phyloP scores from a whole-genome alignment of 2,888 invertebrate genomes.

The Rhagonycha lutea region DNA sequence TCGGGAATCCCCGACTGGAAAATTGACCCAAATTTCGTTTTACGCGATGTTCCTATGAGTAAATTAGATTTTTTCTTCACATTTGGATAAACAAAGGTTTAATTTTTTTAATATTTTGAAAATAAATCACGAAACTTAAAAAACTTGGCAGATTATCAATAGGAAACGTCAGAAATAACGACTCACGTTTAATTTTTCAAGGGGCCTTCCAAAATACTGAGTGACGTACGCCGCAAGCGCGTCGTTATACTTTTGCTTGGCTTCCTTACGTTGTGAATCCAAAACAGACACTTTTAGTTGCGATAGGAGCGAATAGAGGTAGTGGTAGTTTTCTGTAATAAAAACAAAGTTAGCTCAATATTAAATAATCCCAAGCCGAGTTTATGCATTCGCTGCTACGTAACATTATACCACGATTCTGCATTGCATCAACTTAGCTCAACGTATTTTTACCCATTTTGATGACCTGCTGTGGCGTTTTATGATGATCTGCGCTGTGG shows the following conservation, averaged over 20 bases:
- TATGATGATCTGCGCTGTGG: slow-evolving; percentile 82
- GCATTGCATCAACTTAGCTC: too few relatives aligned
- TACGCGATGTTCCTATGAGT: too few relatives aligned
- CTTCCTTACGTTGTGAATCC: slow-evolving; percentile 86
- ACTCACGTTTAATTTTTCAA: slow-evolving; percentile 87
- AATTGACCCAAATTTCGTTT: too few relatives aligned
- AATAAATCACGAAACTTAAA: too few relatives aligned
- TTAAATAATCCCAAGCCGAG: neutral
- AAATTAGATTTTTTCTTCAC: too few relatives aligned
- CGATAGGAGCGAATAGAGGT: slow-evolving; percentile 83
- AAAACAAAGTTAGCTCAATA: neutral
- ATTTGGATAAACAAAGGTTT: too few relatives aligned
- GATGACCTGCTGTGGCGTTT: slow-evolving; percentile 90
- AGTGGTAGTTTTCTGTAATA: slow-evolving; percentile 89
- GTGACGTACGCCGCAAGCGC: slow-evolving; percentile 90
- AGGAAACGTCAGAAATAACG: neutral
- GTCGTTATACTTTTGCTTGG: slow-evolving; percentile 87
- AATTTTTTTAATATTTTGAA: too few relatives aligned
- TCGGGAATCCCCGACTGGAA: too few relatives aligned
- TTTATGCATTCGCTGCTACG: too few relatives aligned
- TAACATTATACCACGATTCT: slow-evolving; percentile 2
- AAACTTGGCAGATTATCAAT: neutral
- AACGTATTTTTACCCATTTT: slow-evolving; percentile 70
- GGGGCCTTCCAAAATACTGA: slow-evolving; percentile 90
- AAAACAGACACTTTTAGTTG: slow-evolving; percentile 88